phyloP scores from a whole-genome alignment of 2,888 invertebrate genomes.

The Neocrepidodera transversa region DNA sequence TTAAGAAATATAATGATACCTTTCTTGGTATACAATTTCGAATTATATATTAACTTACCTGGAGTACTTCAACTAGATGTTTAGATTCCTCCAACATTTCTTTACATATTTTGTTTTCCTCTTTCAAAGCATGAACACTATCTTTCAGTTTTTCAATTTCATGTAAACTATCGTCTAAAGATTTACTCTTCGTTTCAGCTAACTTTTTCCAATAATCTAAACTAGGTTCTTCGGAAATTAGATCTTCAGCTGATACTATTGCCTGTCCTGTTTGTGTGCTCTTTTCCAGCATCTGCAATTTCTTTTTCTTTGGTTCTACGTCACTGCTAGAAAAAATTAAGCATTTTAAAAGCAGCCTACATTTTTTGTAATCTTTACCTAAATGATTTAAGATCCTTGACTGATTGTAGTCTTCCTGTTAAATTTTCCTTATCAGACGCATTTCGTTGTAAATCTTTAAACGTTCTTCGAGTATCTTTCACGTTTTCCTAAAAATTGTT shows the following conservation, averaged over 20 bases:
- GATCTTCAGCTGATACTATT: conserved; percentile 71
- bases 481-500: conserved; percentile 64
- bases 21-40: not conserved
- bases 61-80: conserved; percentile 76
- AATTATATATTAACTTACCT: conserved; percentile 63
- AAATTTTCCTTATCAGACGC: conserved; percentile 80
- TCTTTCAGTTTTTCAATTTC: conserved; percentile 72
- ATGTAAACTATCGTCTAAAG: conserved; percentile 74
- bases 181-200: conserved; percentile 76
- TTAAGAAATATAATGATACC: not conserved
- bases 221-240: conserved; percentile 74
- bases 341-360: conserved; percentile 11
- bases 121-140: conserved; percentile 59
- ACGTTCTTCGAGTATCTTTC: conserved; percentile 68
- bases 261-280: conserved; percentile 67
- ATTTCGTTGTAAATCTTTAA: conserved; percentile 77
- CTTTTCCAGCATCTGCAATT: conserved; percentile 64
- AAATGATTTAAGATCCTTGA: conserved; percentile 49
- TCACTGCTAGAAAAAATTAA: conserved; percentile 31
- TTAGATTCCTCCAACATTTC: conserved; percentile 79
- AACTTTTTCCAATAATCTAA: conserved; percentile 79
- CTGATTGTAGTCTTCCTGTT: conserved; percentile 66
- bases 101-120: conserved; percentile 72
- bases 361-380: conserved; percentile 12
- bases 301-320: conserved; percentile 48